Conservation (phyloP, 2,888 invertebrate genomes). For the Allygus modestus region DNA sequence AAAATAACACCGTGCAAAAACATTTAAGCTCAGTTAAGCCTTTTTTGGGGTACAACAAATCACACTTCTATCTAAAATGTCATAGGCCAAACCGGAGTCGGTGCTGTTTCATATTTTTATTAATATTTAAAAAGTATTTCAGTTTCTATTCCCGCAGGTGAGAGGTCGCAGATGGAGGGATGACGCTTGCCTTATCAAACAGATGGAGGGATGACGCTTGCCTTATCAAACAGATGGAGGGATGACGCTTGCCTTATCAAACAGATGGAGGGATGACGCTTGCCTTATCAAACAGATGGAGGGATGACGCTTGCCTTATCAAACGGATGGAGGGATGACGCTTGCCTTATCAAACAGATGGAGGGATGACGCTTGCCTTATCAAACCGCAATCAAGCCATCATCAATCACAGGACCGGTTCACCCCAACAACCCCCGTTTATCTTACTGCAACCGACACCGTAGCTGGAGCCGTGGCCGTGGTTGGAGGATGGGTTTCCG, state of each 20-base stretch:
- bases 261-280: background rate
- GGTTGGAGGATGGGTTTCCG: too few relatives aligned
- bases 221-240: background rate
- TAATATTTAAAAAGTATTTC: too few relatives aligned
- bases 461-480: too few relatives aligned
- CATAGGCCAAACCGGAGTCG: too few relatives aligned
- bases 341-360: background rate
- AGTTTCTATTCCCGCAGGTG: too few relatives aligned
- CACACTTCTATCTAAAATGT: too few relatives aligned
- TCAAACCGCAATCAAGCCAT: background rate
- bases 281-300: background rate
- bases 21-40: too few relatives aligned
- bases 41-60: too few relatives aligned
- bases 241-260: background rate
- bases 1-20: too few relatives aligned
- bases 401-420: conserved; percentile 6
- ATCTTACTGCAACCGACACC: background rate
- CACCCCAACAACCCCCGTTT: background rate
- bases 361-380: background rate
- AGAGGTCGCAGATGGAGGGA: background rate
- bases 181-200: background rate
- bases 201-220: background rate
- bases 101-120: too few relatives aligned
- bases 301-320: background rate
- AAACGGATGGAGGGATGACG: background rate